Percentiles rank a stretch among this genome's conserved stretches.
Evolutionary conservation across 2,888 invertebrate genomes (phyloP).

Genomic region (Agrotis ipsilon): DNA sequence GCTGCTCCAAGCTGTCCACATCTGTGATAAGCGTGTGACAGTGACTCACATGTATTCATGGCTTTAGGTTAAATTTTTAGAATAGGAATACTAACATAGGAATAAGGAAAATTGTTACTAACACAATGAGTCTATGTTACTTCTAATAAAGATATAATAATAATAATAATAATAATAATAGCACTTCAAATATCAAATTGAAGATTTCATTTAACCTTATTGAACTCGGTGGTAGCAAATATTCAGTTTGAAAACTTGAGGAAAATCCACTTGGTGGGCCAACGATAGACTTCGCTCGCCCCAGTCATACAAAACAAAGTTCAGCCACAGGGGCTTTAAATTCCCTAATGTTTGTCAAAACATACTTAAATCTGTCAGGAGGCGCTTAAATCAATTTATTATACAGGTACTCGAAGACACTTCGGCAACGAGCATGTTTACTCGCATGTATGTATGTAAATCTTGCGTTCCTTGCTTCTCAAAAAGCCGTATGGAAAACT

Average conservation of each 20-base stretch:
- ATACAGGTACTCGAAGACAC: conserved; percentile 86
- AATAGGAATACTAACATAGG: too few species aligned
- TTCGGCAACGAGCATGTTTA: conserved; percentile 84
- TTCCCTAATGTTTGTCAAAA: conserved; percentile 89
- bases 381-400: conserved; percentile 90
- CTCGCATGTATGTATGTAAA: conserved; percentile 86
- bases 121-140: too few species aligned
- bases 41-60: too few species aligned
- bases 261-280: conserved; percentile 75
- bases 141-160: too few species aligned
- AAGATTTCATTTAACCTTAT: conserved; percentile 39
- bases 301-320: conserved; percentile 81
- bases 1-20: too few species aligned
- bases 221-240: conserved; percentile 48
- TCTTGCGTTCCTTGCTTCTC: conserved; percentile 85
- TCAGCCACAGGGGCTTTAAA: conserved; percentile 84
- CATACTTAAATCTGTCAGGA: conserved; percentile 89
- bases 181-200: conserved; percentile 42
- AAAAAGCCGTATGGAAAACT: conserved; percentile 88
- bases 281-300: conserved; percentile 74
- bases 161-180: too few species aligned
- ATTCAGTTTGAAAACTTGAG: conserved; percentile 73
- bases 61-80: too few species aligned
- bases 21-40: too few species aligned
- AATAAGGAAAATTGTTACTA: too few species aligned